Evolutionary conservation across 2,797 vertebrate genomes (phyloP).

Genomic region (Chelmon rostratus): DNA sequence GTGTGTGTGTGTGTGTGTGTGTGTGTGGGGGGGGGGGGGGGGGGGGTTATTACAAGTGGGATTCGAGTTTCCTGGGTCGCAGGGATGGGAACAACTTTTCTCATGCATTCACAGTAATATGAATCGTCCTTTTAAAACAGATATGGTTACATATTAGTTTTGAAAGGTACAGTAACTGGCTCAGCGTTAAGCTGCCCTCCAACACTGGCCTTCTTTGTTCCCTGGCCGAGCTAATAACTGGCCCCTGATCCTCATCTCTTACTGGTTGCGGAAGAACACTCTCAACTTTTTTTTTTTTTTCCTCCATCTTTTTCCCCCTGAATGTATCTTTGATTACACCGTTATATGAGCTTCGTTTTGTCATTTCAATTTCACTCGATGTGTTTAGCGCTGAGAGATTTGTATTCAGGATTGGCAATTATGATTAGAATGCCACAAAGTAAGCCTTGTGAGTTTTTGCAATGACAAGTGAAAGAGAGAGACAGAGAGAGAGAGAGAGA

Average conservation of each 20-base stretch:
- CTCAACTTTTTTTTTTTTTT: slow-evolving; percentile 51
- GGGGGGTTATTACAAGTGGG: slow-evolving; percentile 93
- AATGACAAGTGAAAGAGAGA: slow-evolving; percentile 72
- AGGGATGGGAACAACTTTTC: slow-evolving; percentile 95
- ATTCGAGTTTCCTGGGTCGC: slow-evolving; percentile 94
- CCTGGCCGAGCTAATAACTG: slow-evolving; percentile 90
- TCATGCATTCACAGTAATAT: slow-evolving; percentile 95
- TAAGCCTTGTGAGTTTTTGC: slow-evolving; percentile 84
- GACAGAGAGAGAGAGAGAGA: neutral
- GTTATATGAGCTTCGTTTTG: slow-evolving; percentile 80
- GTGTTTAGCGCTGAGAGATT: slow-evolving; percentile 81
- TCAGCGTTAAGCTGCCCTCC: slow-evolving; percentile 87
- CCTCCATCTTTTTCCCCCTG: slow-evolving; percentile 21
- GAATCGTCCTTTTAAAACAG: slow-evolving; percentile 99
- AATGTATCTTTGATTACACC: slow-evolving; percentile 77
- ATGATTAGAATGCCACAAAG: slow-evolving; percentile 84
- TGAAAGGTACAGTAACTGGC: slow-evolving; percentile 96
- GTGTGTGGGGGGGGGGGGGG: slow-evolving; percentile 74
- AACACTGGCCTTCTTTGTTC: slow-evolving; percentile 95
- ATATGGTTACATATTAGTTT: slow-evolving; percentile 99
- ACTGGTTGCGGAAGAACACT: slow-evolving; percentile 71
- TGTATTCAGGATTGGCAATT: slow-evolving; percentile 84
- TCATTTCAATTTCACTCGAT: slow-evolving; percentile 80
- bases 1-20: slow-evolving; percentile 27
- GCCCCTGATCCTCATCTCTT: slow-evolving; percentile 87